These are phyloP conservation scores for Acleris literana DNA, from an alignment of 2,888 invertebrate species.

Conservation along the genomic window DNA sequence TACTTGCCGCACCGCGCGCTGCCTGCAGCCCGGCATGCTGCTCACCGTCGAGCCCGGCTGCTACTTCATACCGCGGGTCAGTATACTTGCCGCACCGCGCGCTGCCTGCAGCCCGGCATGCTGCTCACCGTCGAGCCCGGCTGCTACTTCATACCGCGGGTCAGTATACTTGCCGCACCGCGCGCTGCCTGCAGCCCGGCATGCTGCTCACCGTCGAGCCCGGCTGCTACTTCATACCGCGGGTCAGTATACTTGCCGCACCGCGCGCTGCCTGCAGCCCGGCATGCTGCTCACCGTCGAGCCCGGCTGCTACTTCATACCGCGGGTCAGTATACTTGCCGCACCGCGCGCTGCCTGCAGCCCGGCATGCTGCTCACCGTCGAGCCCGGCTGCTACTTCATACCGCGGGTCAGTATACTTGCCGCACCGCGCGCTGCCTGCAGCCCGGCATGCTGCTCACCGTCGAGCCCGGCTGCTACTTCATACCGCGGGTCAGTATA, in stretches of 20 bases:
- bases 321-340: constrained; percentile 81
- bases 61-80: constrained; percentile 91
- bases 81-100: constrained; percentile 86
- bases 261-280: constrained; percentile 56
- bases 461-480: constrained; percentile 98
- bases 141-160: constrained; percentile 95
- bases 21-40: constrained; percentile 89
- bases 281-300: constrained; percentile 98
- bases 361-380: constrained; percentile 96
- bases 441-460: constrained; percentile 95
- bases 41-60: constrained; percentile 98
- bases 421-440: constrained; percentile 55
- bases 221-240: constrained; percentile 97
- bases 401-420: constrained; percentile 85
- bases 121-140: constrained; percentile 98
- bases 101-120: constrained; percentile 91
- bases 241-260: constrained; percentile 81
- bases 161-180: constrained; percentile 76
- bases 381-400: constrained; percentile 99
- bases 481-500: constrained; percentile 84
- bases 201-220: constrained; percentile 99
- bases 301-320: constrained; percentile 98
- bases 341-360: constrained; percentile 90
- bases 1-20: constrained; percentile 56
- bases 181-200: constrained; percentile 85